These are phyloP conservation scores for Proctacanthus coquilletti DNA, from an alignment of 1,140 invertebrate genomes.

Conservation along the genomic window DNA sequence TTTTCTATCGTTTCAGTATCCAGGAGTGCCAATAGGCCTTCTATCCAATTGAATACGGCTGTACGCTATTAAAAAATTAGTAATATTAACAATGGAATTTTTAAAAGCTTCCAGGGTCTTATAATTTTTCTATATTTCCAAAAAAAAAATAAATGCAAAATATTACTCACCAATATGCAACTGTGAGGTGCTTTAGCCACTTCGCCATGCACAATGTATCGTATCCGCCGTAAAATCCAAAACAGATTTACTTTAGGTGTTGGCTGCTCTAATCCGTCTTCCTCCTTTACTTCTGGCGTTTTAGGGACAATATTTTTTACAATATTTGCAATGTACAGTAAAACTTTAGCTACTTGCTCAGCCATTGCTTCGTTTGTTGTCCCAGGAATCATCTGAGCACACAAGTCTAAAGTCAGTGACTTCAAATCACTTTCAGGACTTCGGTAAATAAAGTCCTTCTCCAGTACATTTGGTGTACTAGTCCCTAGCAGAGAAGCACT, in stretches of 20 bases:
- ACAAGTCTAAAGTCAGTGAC: constrained; percentile 53
- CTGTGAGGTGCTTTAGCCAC: constrained; percentile 33
- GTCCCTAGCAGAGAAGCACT: constrained; percentile 32
- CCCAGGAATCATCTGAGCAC: constrained; percentile 51
- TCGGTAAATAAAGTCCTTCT: constrained; percentile 39
- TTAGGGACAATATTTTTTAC: constrained; percentile 12
- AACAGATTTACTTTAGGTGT: constrained; percentile 27
- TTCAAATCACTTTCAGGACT: constrained; percentile 42
- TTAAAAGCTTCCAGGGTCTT: too few relatives aligned
- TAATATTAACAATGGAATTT: constrained; percentile 2
- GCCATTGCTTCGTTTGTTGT: constrained; percentile 39
- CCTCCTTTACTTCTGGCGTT: constrained; percentile 3
- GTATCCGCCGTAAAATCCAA: constrained; percentile 42
- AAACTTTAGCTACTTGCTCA: constrained; percentile 54
- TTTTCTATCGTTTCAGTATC: constrained; percentile 30
- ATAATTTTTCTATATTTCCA: not conserved
- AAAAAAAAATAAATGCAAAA: not conserved
- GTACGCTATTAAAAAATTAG: constrained; percentile 35
- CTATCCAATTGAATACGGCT: constrained; percentile 57
- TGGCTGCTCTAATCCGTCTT: constrained; percentile 2
- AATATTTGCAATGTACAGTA: constrained; percentile 51
- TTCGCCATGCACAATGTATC: constrained; percentile 43
- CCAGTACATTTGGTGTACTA: constrained; percentile 11
- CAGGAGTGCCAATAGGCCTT: constrained; percentile 41
- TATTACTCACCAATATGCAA: constrained; percentile 32